phyloP scores from a whole-genome alignment of 2,888 invertebrate species.

The Trissonchulus latispiculum region DNA sequence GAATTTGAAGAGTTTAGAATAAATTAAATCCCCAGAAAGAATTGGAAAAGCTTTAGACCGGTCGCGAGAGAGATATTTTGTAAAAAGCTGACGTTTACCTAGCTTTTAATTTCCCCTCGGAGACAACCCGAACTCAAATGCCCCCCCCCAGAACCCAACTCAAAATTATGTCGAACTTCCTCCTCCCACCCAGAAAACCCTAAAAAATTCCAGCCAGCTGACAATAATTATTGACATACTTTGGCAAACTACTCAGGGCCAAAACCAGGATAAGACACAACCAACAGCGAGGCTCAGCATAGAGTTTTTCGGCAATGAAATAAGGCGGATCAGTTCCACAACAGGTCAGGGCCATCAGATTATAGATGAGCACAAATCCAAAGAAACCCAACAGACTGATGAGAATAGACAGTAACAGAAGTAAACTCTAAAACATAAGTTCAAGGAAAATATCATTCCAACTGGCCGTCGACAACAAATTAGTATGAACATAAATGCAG shows the following conservation, averaged over 20 bases:
- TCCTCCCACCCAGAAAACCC: no score
- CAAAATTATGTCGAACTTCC: no score
- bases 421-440: neutral
- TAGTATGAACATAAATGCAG: neutral
- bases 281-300: conserved; percentile 2
- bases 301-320: conserved; percentile 69
- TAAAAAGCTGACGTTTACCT: no score
- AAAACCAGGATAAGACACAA: neutral
- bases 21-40: no score
- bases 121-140: neutral
- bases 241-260: neutral
- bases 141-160: no score
- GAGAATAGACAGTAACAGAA: conserved; percentile 47
- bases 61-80: no score
- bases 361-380: conserved; percentile 70
- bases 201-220: neutral
- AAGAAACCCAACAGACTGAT: conserved; percentile 71
- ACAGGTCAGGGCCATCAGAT: conserved; percentile 67
- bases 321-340: conserved; percentile 74
- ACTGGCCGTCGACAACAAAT: no score
- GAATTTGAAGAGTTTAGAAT: no score
- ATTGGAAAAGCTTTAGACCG: no score
- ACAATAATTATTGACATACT: neutral
- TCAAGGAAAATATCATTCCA: no score
- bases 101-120: neutral